Evolutionary conservation across 2,797 vertebrate species (phyloP), one percentile per base, ranked within the genome.

Genomic region (Pseudotriccus pelzelni): DNA sequence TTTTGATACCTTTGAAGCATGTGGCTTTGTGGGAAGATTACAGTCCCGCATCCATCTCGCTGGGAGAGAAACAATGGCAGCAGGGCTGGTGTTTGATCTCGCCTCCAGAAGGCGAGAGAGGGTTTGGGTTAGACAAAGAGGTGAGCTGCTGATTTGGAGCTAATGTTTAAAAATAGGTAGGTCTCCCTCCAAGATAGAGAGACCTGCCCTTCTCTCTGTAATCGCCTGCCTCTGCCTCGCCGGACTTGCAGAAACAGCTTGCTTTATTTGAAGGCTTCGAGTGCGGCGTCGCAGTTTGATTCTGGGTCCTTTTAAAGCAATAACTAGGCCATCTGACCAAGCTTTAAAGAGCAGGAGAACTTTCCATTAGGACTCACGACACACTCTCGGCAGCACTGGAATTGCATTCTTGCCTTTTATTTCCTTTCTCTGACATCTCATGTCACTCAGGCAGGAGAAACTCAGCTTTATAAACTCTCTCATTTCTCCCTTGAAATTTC

Each of bases 121-220:
- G 86, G 90, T 93, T 95, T 94, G 85, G 87, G 69, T 85, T 92
- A 97, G 95, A 97, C 96, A 98, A 98, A 97, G 94, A 94, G 92
- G 87, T 90, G 96, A 94, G 77, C 86, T 69, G 89, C 91, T 96
- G 92, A 89, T 91, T 97, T 95, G 86, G 91, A 97, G 94, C 97
- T 91, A 93, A 95, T 94, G 94, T 97, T 97, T 96, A 97, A 97
- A 97, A 96, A 97, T 97, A 98, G 97, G 95, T 95, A 97, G 97
- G 95, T 97, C 97, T 97, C 97, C 97, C 97, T 97, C 96, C 95
- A 97, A 97, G 97, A 97, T 96, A 95, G 97, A 97, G 97, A 96
- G 90, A 94, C 78, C 93, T 97, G 96, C 94, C 96, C 96, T 97
- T 87, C 93, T 96, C 91, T 94, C 77, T 96, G 97, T 95, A 96